Conservation (phyloP, 2,888 invertebrate species). For the Sarcophaga variegata region DNA sequence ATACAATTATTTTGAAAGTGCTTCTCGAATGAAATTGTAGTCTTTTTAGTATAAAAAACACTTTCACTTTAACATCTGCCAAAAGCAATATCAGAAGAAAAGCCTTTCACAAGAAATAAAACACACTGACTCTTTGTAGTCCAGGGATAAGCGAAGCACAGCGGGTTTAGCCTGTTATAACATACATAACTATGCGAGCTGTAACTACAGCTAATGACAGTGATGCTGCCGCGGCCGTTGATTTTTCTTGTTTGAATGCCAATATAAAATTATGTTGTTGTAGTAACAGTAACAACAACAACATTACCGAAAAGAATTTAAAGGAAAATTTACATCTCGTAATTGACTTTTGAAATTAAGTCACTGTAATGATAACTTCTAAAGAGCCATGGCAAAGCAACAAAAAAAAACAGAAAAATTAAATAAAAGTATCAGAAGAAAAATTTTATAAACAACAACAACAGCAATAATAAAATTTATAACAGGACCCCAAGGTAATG, state of each 20-base stretch:
- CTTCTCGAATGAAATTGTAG: no score
- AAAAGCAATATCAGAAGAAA: no score
- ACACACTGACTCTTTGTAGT: no score
- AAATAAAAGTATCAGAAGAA: no score
- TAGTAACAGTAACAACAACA: constrained; percentile 1
- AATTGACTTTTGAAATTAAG: constrained; percentile 70
- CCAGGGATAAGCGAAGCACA: no score
- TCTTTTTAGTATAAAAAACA: no score
- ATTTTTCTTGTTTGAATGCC: constrained; percentile 55
- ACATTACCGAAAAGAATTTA: constrained; percentile 23
- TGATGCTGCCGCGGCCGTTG: constrained; percentile 10
- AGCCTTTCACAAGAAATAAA: no score
- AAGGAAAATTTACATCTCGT: constrained; percentile 64
- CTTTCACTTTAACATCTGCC: no score
- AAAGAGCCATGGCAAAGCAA: constrained; percentile 57
- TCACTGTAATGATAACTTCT: constrained; percentile 68
- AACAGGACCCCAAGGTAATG: constrained; percentile 59
- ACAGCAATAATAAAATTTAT: constrained; percentile 12
- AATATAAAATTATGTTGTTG: constrained; percentile 45
- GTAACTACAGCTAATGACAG: background rate
- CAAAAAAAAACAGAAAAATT: background rate
- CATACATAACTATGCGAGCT: no score
- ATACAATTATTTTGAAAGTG: no score
- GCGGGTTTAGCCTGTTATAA: no score
- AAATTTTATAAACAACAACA: no score